Conservation (phyloP, 2,113 vertebrate genomes). For the Phylloscopus trochilus region DNA sequence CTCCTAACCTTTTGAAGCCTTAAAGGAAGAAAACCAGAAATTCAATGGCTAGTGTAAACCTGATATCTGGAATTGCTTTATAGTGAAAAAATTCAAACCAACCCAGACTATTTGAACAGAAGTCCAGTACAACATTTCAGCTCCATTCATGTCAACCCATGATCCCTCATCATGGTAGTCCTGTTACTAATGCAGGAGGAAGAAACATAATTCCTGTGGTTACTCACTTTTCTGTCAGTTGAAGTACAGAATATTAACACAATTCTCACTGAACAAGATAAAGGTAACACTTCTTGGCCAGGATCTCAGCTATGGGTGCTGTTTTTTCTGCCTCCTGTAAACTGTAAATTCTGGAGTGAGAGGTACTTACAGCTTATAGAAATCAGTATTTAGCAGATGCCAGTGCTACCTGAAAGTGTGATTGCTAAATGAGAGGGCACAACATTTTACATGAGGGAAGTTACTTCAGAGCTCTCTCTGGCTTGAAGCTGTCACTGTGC, state of each 20-base stretch:
- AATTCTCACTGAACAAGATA: background rate
- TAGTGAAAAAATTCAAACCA: background rate
- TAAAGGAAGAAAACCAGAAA: background rate
- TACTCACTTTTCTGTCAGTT: background rate
- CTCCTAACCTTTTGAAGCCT: background rate
- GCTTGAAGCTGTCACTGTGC: background rate
- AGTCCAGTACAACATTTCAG: background rate
- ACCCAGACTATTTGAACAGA: background rate
- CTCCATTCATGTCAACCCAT: background rate
- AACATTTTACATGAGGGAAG: background rate
- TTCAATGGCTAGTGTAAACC: background rate
- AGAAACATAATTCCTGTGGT: background rate
- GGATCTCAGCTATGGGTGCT: background rate
- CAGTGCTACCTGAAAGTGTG: background rate
- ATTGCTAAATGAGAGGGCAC: background rate
- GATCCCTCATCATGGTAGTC: background rate
- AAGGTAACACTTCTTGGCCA: background rate
- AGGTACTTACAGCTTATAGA: background rate
- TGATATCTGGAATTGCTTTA: background rate
- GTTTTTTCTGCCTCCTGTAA: background rate
- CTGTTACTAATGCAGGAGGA: background rate
- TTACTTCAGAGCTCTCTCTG: background rate
- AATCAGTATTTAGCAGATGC: background rate
- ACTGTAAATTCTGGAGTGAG: background rate
- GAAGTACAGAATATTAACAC: background rate